phyloP scores from a whole-genome alignment of 2,113 vertebrate genomes.

The Hippocampus mohnikei region DNA sequence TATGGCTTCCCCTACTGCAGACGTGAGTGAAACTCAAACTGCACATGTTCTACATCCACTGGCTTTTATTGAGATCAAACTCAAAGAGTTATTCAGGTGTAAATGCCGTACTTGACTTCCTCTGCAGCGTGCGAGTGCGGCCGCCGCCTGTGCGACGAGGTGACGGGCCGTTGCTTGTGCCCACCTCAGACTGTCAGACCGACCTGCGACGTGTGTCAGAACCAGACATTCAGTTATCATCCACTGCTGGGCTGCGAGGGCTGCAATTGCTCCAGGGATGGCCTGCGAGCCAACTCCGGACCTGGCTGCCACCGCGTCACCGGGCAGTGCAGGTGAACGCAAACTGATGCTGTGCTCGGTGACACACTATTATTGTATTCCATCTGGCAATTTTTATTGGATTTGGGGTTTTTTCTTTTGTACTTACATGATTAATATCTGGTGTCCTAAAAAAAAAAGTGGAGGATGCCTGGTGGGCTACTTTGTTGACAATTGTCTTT shows the following conservation, averaged over 20 bases:
- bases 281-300: slow-evolving; percentile 49
- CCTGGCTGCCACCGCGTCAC: slow-evolving; percentile 74
- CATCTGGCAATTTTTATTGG: not conserved
- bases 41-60: not conserved
- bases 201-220: slow-evolving; percentile 78
- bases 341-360: not conserved
- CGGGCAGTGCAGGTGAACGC: slow-evolving; percentile 87
- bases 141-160: slow-evolving; percentile 79
- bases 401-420: not conserved
- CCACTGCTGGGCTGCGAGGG: slow-evolving; percentile 82
- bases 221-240: slow-evolving; percentile 83
- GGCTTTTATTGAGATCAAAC: not conserved
- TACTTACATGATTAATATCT: not conserved
- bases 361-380: not conserved
- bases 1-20: slow-evolving; percentile 89
- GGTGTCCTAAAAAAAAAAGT: too few species aligned
- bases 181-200: slow-evolving; percentile 83
- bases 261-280: slow-evolving; percentile 82
- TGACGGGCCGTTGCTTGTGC: slow-evolving; percentile 84
- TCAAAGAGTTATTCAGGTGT: too few species aligned
- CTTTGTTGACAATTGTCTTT: too few species aligned
- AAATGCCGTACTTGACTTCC: not conserved
- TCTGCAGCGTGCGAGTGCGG: slow-evolving; percentile 81
- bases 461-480: too few species aligned
- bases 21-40: slow-evolving; percentile 70